Base-by-base conservation (phyloP, 2,113 vertebrate genomes). In the Archocentrus centrarchus region DNA sequence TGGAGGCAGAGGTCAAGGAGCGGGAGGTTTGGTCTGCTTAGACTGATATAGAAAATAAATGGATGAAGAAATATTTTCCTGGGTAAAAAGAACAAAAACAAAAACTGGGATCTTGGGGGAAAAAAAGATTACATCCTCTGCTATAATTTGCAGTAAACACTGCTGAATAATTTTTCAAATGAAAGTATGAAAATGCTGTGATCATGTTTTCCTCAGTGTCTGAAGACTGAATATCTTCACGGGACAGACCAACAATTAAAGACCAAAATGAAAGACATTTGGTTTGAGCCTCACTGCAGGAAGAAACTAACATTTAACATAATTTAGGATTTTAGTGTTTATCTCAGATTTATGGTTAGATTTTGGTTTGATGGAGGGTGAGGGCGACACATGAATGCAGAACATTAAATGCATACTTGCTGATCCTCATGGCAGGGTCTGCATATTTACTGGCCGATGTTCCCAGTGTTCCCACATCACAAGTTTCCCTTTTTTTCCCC, bases 351-450 rank as follows among this genome's bases (percentile, higher is more conserved):
- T 78, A 83, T 4, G 17, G 66, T 68, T 47, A 5, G 64, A 59
- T 63, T 64, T 22, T 6, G 0, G 59, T 50, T 8, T 47, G 24
- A 37, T 13, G 7, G 7, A 53, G 70, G 18, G 41, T 78, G 77
- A 75, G 84, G 84, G 75, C 10, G 11, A 78, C 58, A 39, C 30
- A 77, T 57, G 70, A 83, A 80, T 77, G 39, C 20, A 35, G 18
- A 61, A 66, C 41, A 78, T 86, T 80, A 86, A 63, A 86, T 60
- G 22, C 79, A 27, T 50, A 58, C 55, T 30, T 41, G n/a, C 61
- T 1, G n/a, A 80, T 47, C 77, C 62, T 77, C 75, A 50, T 58
- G 35, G 79, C 47, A 27, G 58, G 27, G 1, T 80, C 35, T 62
- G 47, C 30, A 24, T 41, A 24, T 76, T 63, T 47, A 32, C 57